A percentile compares a stretch with the other conserved stretches of the same genome.
phyloP scores from a whole-genome alignment of 1,140 invertebrate species.

The Grapholita molesta region DNA sequence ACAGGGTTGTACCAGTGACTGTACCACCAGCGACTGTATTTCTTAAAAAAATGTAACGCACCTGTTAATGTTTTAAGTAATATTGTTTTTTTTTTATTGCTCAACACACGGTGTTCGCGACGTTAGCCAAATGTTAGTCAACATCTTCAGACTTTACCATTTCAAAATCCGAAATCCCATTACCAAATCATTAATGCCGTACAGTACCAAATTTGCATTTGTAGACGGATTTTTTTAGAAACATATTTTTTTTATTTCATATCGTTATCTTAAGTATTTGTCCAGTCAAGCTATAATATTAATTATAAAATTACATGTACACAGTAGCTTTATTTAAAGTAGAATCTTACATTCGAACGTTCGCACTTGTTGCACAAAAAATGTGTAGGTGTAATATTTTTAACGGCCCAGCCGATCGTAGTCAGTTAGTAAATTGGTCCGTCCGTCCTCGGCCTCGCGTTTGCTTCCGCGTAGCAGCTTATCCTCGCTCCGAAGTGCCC shows the following conservation, averaged over 20 bases:
- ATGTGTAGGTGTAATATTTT: conserved; percentile 26
- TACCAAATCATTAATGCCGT: too few relatives aligned
- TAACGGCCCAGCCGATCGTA: conserved; percentile 38
- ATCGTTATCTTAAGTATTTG: too few relatives aligned
- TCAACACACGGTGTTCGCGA: background rate
- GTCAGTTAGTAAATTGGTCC: conserved; percentile 63
- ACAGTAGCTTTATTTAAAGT: too few relatives aligned
- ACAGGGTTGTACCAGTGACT: too few relatives aligned
- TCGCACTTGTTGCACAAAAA: conserved; percentile 9
- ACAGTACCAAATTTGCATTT: background rate
- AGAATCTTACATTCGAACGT: background rate
- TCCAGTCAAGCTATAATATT: too few relatives aligned
- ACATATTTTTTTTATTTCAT: too few relatives aligned
- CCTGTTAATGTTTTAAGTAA: too few relatives aligned
- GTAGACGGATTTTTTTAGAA: too few relatives aligned
- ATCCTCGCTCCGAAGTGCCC: conserved; percentile 66
- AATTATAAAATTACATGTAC: too few relatives aligned
- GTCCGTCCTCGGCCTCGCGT: conserved; percentile 68
- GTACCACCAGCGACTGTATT: too few relatives aligned
- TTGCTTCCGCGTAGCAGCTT: conserved; percentile 68
- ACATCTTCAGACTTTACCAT: background rate
- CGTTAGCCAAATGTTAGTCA: background rate
- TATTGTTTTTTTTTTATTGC: too few relatives aligned
- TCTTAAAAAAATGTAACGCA: too few relatives aligned
- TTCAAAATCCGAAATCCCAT: background rate